phyloP scores from a whole-genome alignment of 2,888 invertebrate genomes.

The Seira musarum region DNA sequence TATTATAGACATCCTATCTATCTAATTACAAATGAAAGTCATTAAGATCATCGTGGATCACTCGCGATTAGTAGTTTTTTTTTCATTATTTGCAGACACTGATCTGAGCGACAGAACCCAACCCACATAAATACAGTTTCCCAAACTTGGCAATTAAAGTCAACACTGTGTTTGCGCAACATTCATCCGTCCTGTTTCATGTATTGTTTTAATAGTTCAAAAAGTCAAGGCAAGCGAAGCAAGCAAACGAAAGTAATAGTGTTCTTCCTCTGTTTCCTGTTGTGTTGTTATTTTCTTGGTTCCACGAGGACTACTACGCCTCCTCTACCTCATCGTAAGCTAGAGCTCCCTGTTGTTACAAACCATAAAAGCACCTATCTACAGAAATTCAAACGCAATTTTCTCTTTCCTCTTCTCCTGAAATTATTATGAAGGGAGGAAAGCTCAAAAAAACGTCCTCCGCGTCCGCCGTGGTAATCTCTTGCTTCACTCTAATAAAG shows the following conservation, averaged over 20 bases:
- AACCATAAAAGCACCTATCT: not conserved
- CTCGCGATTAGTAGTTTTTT: not conserved
- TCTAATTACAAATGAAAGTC: not conserved
- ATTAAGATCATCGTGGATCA: too few relatives aligned
- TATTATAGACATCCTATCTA: not conserved
- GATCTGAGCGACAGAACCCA: not conserved
- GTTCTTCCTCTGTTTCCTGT: not conserved
- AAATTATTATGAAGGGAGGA: not conserved
- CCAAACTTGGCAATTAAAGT: not conserved
- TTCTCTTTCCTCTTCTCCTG: not conserved
- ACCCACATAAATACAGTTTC: not conserved
- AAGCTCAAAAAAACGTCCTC: not conserved
- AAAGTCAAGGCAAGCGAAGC: not conserved
- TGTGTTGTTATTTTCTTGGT: not conserved
- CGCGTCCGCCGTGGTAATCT: not conserved
- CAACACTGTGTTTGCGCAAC: slow-evolving; percentile 3
- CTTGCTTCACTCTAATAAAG: slow-evolving; percentile 27
- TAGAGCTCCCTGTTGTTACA: not conserved
- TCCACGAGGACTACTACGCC: not conserved
- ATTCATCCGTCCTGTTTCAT: not conserved
- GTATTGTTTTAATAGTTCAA: not conserved
- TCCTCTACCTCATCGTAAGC: not conserved
- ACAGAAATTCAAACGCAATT: not conserved
- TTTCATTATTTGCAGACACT: not conserved
- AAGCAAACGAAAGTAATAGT: not conserved